These are phyloP conservation scores for Coenonympha arcania DNA, from an alignment of 2,888 invertebrate genomes.

Conservation along the genomic window DNA sequence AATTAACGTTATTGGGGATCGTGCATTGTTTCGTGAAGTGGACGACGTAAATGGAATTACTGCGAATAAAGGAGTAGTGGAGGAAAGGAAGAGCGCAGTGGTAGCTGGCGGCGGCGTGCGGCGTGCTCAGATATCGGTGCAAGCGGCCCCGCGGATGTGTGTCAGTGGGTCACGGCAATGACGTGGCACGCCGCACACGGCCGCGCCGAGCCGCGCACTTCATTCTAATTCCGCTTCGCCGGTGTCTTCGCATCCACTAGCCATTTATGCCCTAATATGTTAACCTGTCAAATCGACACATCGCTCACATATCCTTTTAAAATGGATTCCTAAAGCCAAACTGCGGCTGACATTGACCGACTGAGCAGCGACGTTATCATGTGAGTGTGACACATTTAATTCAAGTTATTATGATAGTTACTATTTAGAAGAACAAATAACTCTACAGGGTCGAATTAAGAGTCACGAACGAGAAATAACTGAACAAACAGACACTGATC, in stretches of 20 bases:
- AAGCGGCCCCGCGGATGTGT: slow-evolving; percentile 77
- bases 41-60: slow-evolving; percentile 4
- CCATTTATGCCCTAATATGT: slow-evolving; percentile 41
- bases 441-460: too few species aligned
- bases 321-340: slow-evolving; percentile 19
- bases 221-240: slow-evolving; percentile 74
- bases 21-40: slow-evolving; percentile 3
- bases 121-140: slow-evolving; percentile 53
- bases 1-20: background rate
- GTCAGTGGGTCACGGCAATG: slow-evolving; percentile 80
- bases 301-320: slow-evolving; percentile 8
- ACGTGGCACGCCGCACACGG: slow-evolving; percentile 76
- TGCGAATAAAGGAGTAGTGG: slow-evolving; percentile 44
- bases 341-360: slow-evolving; percentile 60
- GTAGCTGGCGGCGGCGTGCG: too few species aligned
- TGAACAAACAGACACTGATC: too few species aligned
- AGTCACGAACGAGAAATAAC: too few species aligned
- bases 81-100: slow-evolving; percentile 40
- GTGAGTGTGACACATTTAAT: slow-evolving; percentile 2
- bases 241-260: slow-evolving; percentile 50
- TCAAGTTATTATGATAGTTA: background rate
- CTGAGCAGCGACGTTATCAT: slow-evolving; percentile 30
- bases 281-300: slow-evolving; percentile 30
- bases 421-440: too few species aligned
- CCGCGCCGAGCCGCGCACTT: slow-evolving; percentile 67